phyloP scores from a whole-genome alignment of 2,888 invertebrate species.

The Hypsopygia costalis region DNA sequence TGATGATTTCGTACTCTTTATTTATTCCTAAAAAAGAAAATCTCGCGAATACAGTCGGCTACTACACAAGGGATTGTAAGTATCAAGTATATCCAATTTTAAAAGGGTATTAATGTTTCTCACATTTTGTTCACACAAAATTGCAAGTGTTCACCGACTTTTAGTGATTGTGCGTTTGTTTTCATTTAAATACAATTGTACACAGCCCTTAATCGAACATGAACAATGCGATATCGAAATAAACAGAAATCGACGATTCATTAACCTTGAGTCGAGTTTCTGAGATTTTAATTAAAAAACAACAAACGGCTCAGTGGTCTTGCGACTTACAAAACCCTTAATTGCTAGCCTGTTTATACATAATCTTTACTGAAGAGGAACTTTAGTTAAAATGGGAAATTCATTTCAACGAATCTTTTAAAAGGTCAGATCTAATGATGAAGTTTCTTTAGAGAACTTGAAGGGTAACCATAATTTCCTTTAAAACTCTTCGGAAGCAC shows the following conservation, averaged over 20 bases:
- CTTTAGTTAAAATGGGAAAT: background rate
- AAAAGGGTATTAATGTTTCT: no score
- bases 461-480: no score
- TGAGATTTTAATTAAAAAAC: slow-evolving; percentile 73
- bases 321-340: slow-evolving; percentile 66
- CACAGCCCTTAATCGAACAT: slow-evolving; percentile 31
- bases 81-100: no score
- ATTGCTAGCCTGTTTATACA: slow-evolving; percentile 24
- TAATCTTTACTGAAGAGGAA: background rate
- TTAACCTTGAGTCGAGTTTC: slow-evolving; percentile 65
- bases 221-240: slow-evolving; percentile 50
- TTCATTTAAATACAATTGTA: slow-evolving; percentile 16
- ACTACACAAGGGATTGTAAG: no score
- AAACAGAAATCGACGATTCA: slow-evolving; percentile 59
- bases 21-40: no score
- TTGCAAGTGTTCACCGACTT: background rate
- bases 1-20: no score
- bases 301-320: slow-evolving; percentile 45
- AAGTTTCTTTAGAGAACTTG: no score
- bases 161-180: no score
- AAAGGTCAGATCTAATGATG: background rate
- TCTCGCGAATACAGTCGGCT: no score
- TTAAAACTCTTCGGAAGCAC: no score
- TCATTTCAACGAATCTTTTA: slow-evolving; percentile 14
- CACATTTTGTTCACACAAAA: no score